Conservation (phyloP, 2,888 invertebrate species). For the Neoscelio sp. region DNA sequence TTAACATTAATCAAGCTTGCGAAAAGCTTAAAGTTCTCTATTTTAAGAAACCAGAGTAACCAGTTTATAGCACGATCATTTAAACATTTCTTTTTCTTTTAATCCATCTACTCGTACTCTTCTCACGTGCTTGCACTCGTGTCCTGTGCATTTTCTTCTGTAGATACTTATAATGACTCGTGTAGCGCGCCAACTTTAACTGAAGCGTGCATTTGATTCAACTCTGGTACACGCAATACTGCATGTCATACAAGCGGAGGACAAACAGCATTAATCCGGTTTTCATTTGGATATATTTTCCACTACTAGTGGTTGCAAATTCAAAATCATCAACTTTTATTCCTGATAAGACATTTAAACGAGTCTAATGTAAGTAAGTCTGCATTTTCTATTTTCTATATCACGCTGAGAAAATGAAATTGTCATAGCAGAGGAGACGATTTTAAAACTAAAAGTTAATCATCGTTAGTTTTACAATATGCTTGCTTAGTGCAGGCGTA, state of each 20-base stretch:
- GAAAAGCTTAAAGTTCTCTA: constrained; percentile 15
- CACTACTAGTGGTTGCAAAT: constrained; percentile 3
- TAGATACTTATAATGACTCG: constrained; percentile 61
- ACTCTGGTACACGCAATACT: constrained; percentile 45
- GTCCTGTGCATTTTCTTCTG: constrained; percentile 50
- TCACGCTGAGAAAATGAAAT: no score
- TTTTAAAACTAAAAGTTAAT: no score
- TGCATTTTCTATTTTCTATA: no score
- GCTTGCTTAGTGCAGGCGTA: no score
- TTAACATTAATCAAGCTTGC: constrained; percentile 28
- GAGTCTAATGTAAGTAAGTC: no score
- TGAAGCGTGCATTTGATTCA: constrained; percentile 35
- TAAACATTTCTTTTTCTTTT: constrained; percentile 41
- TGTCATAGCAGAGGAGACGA: no score
- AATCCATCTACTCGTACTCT: constrained; percentile 54
- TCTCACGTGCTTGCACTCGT: constrained; percentile 61
- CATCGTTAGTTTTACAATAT: no score
- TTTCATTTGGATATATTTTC: constrained; percentile 20
- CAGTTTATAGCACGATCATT: constrained; percentile 21
- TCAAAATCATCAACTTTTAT: constrained; percentile 6
- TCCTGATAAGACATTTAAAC: not conserved
- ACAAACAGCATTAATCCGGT: constrained; percentile 57
- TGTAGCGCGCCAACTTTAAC: constrained; percentile 49
- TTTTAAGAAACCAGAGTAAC: constrained; percentile 16
- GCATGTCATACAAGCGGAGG: constrained; percentile 52